Percentiles rank a stretch among this genome's conserved stretches.
phyloP scores from a whole-genome alignment of 2,113 vertebrate genomes.

The Urocitellus parryii region DNA sequence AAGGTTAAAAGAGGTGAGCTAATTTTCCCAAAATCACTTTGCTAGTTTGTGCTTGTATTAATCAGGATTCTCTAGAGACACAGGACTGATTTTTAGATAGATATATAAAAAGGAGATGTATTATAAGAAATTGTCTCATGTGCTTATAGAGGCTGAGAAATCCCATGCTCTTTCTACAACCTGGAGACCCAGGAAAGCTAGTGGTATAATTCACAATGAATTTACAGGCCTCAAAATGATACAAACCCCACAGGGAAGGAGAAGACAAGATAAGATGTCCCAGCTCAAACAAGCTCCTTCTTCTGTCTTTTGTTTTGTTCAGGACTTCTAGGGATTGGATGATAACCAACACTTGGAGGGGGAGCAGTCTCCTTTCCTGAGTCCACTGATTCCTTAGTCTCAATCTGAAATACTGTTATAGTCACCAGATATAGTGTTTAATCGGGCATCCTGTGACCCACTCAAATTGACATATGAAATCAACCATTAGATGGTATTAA shows the following conservation, averaged over 20 bases:
- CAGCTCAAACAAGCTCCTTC: not conserved
- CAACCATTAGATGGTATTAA: not conserved
- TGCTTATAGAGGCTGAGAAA: not conserved
- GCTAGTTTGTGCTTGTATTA: not conserved
- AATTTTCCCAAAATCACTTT: not conserved
- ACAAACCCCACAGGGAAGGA: not conserved
- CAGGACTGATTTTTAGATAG: not conserved
- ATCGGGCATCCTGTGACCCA: not conserved
- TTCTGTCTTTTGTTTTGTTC: not conserved
- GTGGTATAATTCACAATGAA: not conserved
- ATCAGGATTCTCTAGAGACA: not conserved
- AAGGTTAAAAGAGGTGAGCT: constrained; percentile 16
- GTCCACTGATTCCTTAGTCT: not conserved
- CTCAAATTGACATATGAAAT: not conserved
- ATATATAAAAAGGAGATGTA: not conserved
- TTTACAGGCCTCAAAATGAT: not conserved
- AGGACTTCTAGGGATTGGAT: not conserved
- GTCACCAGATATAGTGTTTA: not conserved
- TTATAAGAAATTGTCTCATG: not conserved
- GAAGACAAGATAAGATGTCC: not conserved
- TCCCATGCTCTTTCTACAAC: not conserved
- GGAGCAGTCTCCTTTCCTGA: not conserved
- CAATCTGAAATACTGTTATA: not conserved
- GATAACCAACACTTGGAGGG: not conserved
- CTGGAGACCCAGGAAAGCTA: not conserved